Conservation (phyloP, 1,140 invertebrate species). For the Brachionus sp. region DNA sequence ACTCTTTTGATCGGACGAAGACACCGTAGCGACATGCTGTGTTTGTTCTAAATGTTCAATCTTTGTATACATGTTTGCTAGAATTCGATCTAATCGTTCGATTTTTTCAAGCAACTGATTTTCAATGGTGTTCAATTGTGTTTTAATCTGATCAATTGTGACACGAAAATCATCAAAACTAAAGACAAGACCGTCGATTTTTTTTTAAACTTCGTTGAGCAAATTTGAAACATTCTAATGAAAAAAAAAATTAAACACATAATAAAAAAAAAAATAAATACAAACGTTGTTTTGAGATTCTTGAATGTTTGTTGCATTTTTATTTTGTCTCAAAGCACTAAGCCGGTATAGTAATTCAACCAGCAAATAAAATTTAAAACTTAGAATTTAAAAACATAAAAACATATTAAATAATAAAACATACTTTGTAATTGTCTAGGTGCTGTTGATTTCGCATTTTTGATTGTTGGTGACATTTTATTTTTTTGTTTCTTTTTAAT, state of each 20-base stretch:
- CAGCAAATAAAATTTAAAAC: neutral
- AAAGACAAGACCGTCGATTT: neutral
- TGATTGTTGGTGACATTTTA: neutral
- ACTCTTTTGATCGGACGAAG: neutral
- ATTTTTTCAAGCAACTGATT: neutral
- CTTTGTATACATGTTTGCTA: neutral
- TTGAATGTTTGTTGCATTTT: slow-evolving; percentile 5
- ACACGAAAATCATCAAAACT: neutral
- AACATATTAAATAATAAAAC: neutral
- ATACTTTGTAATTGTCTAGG: neutral
- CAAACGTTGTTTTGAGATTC: neutral
- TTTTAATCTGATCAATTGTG: neutral
- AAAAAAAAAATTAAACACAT: neutral
- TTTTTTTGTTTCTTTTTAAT: neutral
- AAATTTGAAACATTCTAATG: neutral
- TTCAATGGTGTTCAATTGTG: neutral
- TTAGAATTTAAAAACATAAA: neutral
- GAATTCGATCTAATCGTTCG: neutral
- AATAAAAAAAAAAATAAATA: neutral
- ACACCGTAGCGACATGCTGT: neutral
- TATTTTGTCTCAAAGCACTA: slow-evolving; percentile 6
- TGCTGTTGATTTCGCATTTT: neutral
- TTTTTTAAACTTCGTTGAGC: neutral
- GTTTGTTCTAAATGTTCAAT: neutral
- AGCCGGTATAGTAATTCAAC: neutral